Evolutionary conservation across 2,888 invertebrate genomes (phyloP), one percentile per base, ranked within the genome.

Genomic region (Amiota communis): DNA sequence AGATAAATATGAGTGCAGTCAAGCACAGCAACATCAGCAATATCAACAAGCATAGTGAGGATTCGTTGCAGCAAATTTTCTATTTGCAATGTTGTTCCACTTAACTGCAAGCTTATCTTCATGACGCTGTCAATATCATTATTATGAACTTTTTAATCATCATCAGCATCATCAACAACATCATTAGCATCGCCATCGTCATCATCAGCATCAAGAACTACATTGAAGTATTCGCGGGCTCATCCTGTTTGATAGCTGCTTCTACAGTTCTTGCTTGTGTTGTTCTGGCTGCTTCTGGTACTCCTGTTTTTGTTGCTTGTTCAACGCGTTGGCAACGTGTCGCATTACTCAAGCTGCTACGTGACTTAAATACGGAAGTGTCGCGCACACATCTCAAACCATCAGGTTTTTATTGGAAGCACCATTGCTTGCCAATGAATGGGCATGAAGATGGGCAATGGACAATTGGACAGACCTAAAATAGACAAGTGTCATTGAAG

Each of bases 271-370:
- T 15, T 47, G 11, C 65, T 65, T 8, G 13, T 17, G 10, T 17
- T 63, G 4, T 17, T 17, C 12, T 46, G 10, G 0, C 48, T 13
- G 15, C 17, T 46, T 8, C 65, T n/a, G n/a, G n/a, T n/a, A n/a
- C n/a, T 48, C 51, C 68, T 10, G 51, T 53, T 12, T 2, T 10
- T 17, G 20, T 4, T 48, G 48, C 36, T 17, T 57, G 57, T 13
- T 57, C n/a, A 10, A 57, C 2, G 57, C 15, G 80, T 80, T 83
- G 85, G 79, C 83, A 85, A 83, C 85, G 85, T 83, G 83, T 85
- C 83, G 85, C 82, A 83, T 83, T 83, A 85, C 85, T 84, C 84
- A 84, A 85, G 80, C 77, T 78, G 78, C 82, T 85, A 85, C 83
- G 85, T 83, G 85, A 83, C 83, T 83, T 80, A 84, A 85, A 83